These are phyloP conservation scores for Manis javanica DNA, from an alignment of 2,797 vertebrate genomes.

Conservation along the genomic window DNA sequence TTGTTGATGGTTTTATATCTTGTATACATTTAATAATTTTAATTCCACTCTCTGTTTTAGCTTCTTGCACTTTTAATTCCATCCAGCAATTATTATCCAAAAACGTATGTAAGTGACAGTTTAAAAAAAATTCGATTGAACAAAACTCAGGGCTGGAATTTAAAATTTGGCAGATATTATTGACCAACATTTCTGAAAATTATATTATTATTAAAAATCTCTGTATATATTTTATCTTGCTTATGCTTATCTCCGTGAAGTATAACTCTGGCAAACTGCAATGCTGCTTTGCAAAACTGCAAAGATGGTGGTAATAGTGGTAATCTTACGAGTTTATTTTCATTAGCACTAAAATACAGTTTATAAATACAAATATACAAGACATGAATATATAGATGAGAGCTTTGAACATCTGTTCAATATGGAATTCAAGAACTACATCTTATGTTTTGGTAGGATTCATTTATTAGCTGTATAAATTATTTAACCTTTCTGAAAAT, in stretches of 20 bases:
- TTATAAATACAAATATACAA: background rate
- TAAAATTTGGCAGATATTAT: background rate
- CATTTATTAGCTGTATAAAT: background rate
- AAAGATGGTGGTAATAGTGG: background rate
- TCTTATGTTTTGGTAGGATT: slow-evolving; percentile 13
- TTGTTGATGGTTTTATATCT: background rate
- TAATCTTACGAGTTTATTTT: slow-evolving; percentile 9
- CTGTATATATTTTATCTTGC: background rate
- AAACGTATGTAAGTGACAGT: background rate
- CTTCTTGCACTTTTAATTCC: background rate
- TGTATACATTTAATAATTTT: background rate
- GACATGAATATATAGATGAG: background rate
- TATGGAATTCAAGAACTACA: background rate
- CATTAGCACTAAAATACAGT: background rate
- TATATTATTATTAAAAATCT: slow-evolving; percentile 1
- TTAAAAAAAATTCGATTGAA: background rate
- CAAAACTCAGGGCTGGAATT: slow-evolving; percentile 9
- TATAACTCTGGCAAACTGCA: background rate
- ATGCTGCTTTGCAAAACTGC: background rate
- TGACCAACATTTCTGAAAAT: background rate
- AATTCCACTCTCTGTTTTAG: background rate
- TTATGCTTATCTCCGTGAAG: slow-evolving; percentile 12
- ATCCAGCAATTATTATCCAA: background rate
- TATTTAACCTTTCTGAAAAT: slow-evolving; percentile 50
- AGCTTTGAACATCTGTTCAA: background rate